Percentiles rank a stretch among this genome's conserved stretches.
Evolutionary conservation across 1,140 invertebrate species (phyloP).

Genomic region (Berghia stephanieae): DNA sequence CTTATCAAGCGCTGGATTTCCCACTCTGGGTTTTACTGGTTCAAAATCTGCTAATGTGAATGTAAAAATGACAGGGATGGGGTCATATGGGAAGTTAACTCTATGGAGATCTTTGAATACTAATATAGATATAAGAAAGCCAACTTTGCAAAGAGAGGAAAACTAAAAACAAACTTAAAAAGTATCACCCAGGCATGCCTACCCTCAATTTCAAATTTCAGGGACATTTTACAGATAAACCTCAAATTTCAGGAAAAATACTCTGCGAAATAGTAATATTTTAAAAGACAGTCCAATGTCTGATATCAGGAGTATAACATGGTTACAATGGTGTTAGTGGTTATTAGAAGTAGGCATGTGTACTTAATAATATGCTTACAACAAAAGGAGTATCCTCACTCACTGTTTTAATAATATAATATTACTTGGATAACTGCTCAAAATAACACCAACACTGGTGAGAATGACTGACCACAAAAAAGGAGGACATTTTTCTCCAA

Average conservation of each 20-base stretch:
- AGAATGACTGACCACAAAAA: too few relatives aligned
- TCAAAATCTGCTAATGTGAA: not conserved
- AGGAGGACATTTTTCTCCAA: too few relatives aligned
- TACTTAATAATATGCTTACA: not conserved
- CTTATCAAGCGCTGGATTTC: slow-evolving; percentile 33
- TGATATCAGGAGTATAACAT: too few relatives aligned
- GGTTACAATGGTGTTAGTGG: too few relatives aligned
- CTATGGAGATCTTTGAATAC: not conserved
- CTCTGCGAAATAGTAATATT: not conserved
- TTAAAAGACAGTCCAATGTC: too few relatives aligned
- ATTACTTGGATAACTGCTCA: too few relatives aligned
- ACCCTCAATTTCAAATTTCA: too few relatives aligned
- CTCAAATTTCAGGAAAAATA: too few relatives aligned
- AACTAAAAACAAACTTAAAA: slow-evolving; percentile 11
- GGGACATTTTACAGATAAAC: too few relatives aligned
- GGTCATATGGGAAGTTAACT: not conserved
- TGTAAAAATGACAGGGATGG: slow-evolving; percentile 1
- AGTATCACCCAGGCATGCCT: not conserved
- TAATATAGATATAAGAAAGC: not conserved
- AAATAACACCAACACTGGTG: not conserved
- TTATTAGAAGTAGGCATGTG: not conserved
- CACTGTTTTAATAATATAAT: too few relatives aligned
- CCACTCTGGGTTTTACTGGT: not conserved
- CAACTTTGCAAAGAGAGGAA: not conserved
- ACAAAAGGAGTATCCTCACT: too few relatives aligned